Conservation (phyloP, 2,888 invertebrate genomes). For the Melolontha melolontha region DNA sequence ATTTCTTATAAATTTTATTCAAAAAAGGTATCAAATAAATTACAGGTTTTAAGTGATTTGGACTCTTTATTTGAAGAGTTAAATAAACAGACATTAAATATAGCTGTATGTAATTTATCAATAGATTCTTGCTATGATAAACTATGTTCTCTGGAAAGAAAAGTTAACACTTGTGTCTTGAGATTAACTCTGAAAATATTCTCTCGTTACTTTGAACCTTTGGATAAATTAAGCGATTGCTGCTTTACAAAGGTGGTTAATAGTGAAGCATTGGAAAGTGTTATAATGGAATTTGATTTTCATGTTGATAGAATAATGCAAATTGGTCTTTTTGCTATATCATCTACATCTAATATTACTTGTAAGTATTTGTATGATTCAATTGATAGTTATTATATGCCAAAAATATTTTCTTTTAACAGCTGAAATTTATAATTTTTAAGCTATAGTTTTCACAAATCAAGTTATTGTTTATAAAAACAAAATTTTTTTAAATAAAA, state of each 20-base stretch:
- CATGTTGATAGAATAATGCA: constrained; percentile 76
- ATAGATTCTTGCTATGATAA: constrained; percentile 73
- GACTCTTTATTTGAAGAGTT: constrained; percentile 67
- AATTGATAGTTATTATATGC: no score
- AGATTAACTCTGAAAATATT: constrained; percentile 69
- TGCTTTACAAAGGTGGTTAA: constrained; percentile 60
- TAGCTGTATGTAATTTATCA: constrained; percentile 69
- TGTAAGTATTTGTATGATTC: constrained; percentile 57
- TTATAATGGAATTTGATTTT: constrained; percentile 75
- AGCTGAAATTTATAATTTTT: no score
- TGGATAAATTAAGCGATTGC: constrained; percentile 55
- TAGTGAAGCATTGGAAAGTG: constrained; percentile 66
- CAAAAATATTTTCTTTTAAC: no score
- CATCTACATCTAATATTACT: constrained; percentile 67
- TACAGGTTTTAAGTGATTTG: constrained; percentile 69
- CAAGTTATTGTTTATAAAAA: no score
- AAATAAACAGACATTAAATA: constrained; percentile 65
- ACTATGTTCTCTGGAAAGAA: constrained; percentile 74
- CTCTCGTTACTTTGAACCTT: constrained; percentile 55
- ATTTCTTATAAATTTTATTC: constrained; percentile 8
- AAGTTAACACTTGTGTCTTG: constrained; percentile 74
- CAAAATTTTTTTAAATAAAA: no score
- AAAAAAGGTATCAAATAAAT: constrained; percentile 34
- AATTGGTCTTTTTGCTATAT: constrained; percentile 78
- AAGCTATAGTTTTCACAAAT: no score